These are phyloP conservation scores for Sceloporus tristichus DNA, from an alignment of 2,113 vertebrate genomes.

Conservation along the genomic window DNA sequence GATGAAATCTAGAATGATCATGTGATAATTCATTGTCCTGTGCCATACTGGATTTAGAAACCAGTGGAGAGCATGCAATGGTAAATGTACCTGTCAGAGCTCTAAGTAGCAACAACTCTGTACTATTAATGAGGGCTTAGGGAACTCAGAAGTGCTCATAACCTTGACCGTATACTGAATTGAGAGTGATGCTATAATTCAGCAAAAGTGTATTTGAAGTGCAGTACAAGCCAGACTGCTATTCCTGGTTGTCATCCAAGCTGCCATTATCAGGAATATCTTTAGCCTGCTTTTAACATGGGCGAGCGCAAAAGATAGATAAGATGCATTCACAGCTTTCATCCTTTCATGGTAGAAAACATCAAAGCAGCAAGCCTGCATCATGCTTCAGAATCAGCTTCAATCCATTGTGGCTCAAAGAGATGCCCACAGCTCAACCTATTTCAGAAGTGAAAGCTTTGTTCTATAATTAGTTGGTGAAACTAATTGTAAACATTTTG, in stretches of 20 bases:
- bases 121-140: conserved; percentile 25
- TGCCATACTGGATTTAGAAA: not conserved
- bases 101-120: conserved; percentile 20
- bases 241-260: conserved; percentile 30
- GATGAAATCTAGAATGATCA: not conserved
- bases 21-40: not conserved
- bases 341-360: conserved; percentile 50
- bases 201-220: conserved; percentile 15
- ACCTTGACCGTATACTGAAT: conserved; percentile 16
- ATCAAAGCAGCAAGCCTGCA: conserved; percentile 28
- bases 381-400: conserved; percentile 32
- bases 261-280: conserved; percentile 28
- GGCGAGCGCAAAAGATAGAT: conserved; percentile 34
- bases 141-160: conserved; percentile 20
- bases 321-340: conserved; percentile 38
- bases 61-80: not conserved
- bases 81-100: conserved; percentile 32
- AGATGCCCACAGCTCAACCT: not conserved
- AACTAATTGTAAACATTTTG: conserved; percentile 30
- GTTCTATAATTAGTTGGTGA: conserved; percentile 38
- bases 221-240: conserved; percentile 23
- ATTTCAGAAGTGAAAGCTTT: conserved; percentile 50
- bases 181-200: conserved; percentile 15
- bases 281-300: conserved; percentile 22
- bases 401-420: not conserved